A percentile compares a stretch with the other conserved stretches of the same genome.
phyloP scores from a whole-genome alignment of 35 echinoderm and acorn worm genomes.

The Strongylocentrotus purpuratus region DNA sequence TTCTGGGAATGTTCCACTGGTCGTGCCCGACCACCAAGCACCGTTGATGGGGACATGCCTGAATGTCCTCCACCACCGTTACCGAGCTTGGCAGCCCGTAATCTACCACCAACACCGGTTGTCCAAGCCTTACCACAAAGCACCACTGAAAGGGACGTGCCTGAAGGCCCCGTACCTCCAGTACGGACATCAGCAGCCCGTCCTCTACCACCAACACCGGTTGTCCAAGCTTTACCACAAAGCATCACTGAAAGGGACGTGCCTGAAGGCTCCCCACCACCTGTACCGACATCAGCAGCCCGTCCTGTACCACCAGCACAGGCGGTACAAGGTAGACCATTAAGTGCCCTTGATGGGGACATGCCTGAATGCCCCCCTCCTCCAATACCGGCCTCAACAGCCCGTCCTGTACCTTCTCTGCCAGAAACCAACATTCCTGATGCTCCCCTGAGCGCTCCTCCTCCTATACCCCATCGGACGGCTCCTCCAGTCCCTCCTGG shows the following conservation, averaged over 20 bases:
- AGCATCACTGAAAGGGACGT: not conserved
- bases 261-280: not conserved
- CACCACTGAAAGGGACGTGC: not conserved
- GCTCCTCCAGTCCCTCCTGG: conserved; percentile 16
- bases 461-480: not conserved
- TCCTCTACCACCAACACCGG: not conserved
- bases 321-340: not conserved
- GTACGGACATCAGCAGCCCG: not conserved
- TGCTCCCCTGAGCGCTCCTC: not conserved
- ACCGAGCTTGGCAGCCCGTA: not conserved
- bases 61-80: not conserved
- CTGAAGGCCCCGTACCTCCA: not conserved
- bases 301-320: not conserved
- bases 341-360: not conserved
- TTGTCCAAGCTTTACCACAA: not conserved
- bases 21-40: conserved; percentile 2
- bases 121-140: not conserved
- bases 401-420: not conserved
- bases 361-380: conserved; percentile 11
- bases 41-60: not conserved
- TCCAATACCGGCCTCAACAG: not conserved
- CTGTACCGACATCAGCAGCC: not conserved
- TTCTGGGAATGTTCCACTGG: not conserved
- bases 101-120: not conserved
- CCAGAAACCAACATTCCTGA: not conserved